A percentile compares a stretch with the other conserved stretches of the same genome.
Evolutionary conservation across 2,888 invertebrate genomes (phyloP).

Genomic region (Lasioglossum figueresi): DNA sequence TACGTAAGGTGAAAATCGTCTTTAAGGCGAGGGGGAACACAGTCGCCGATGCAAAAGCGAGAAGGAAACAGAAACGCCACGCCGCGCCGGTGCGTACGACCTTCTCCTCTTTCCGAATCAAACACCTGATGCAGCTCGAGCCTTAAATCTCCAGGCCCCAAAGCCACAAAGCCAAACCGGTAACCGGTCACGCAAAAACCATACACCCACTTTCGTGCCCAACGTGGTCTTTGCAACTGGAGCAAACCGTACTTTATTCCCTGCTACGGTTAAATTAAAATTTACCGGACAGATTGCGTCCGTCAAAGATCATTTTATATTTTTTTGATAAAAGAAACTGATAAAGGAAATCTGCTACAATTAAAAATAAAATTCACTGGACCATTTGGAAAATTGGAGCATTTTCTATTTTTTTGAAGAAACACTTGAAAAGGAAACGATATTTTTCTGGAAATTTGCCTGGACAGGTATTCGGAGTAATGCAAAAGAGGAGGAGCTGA

Average conservation of each 20-base stretch:
- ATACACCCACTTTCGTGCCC: not conserved
- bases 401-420: too few relatives aligned
- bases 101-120: conserved; percentile 25
- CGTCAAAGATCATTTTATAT: not conserved
- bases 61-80: conserved; percentile 8
- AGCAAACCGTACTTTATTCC: not conserved
- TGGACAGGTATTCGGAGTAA: conserved; percentile 22
- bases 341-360: too few relatives aligned
- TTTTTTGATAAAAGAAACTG: too few relatives aligned
- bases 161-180: not conserved
- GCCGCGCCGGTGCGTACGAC: conserved; percentile 11
- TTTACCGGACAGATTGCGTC: not conserved
- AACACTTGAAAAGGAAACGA: not conserved
- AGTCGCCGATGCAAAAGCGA: conserved; percentile 26
- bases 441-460: not conserved
- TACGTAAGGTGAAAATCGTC: conserved; percentile 80
- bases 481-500: conserved; percentile 33
- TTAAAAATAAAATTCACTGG: too few relatives aligned
- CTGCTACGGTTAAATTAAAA: not conserved
- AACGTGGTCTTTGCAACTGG: not conserved
- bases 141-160: not conserved
- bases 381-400: too few relatives aligned
- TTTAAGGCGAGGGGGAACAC: conserved; percentile 50
- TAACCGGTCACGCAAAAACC: not conserved
- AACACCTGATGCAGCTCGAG: conserved; percentile 4